Percentiles rank a stretch among this genome's conserved stretches.
These are phyloP conservation scores for Peromyscus maniculatus DNA, from an alignment of 2,113 vertebrate species.

Conservation along the genomic window DNA sequence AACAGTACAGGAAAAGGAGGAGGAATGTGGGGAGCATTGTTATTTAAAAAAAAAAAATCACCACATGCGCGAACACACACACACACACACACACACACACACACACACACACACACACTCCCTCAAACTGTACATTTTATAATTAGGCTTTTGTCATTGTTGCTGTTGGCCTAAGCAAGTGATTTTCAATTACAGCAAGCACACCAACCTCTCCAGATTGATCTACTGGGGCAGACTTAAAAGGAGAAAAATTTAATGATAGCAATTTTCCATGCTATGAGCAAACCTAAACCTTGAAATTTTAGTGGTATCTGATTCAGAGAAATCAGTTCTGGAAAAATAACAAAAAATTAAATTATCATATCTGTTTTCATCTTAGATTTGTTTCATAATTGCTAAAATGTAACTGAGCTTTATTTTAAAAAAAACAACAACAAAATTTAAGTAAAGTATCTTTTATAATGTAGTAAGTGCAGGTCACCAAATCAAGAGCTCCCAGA, in stretches of 20 bases:
- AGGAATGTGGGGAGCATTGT: slow-evolving; percentile 71
- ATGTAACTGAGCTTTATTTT: slow-evolving; percentile 79
- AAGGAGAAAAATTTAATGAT: slow-evolving; percentile 22
- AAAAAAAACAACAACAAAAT: slow-evolving; percentile 76
- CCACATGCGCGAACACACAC: neutral
- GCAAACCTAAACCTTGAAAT: slow-evolving; percentile 77
- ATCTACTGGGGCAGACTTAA: neutral
- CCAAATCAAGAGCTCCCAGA: slow-evolving; percentile 86
- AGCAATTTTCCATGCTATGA: slow-evolving; percentile 69
- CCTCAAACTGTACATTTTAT: slow-evolving; percentile 79
- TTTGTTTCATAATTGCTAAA: slow-evolving; percentile 81
- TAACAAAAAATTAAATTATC: slow-evolving; percentile 76
- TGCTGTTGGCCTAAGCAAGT: slow-evolving; percentile 81
- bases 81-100: too few species aligned
- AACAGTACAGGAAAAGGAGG: slow-evolving; percentile 86
- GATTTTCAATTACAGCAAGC: slow-evolving; percentile 88
- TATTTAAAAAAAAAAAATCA: slow-evolving; percentile 56
- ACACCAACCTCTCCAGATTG: slow-evolving; percentile 67
- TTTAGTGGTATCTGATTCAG: slow-evolving; percentile 71
- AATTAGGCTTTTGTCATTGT: slow-evolving; percentile 83
- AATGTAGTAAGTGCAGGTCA: slow-evolving; percentile 85
- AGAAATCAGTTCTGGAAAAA: slow-evolving; percentile 66
- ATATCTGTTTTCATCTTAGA: slow-evolving; percentile 83
- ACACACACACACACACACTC: too few species aligned
- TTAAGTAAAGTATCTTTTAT: slow-evolving; percentile 87